phyloP scores from a whole-genome alignment of 2,113 vertebrate genomes.

The Leuciscus idus region DNA sequence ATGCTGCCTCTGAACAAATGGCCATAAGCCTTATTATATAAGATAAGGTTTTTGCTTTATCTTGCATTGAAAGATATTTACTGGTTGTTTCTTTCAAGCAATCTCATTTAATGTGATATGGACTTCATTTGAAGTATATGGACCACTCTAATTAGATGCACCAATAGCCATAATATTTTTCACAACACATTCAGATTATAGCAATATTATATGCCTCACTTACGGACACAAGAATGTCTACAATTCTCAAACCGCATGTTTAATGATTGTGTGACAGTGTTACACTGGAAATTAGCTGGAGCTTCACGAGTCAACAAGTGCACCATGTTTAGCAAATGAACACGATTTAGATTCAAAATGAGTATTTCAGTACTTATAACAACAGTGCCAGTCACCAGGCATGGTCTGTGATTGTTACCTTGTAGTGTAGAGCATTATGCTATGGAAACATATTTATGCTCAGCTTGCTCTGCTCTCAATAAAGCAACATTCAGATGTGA shows the following conservation, averaged over 20 bases:
- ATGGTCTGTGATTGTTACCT: constrained; percentile 41
- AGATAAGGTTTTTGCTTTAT: constrained; percentile 28
- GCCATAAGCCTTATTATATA: constrained; percentile 27
- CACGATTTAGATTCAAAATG: not conserved
- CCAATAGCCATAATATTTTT: not conserved
- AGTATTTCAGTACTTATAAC: not conserved
- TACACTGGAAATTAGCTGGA: constrained; percentile 28
- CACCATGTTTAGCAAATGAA: not conserved
- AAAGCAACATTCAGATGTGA: constrained; percentile 25
- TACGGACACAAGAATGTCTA: not conserved
- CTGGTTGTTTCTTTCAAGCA: constrained; percentile 9
- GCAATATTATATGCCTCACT: constrained; percentile 9
- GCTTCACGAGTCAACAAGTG: constrained; percentile 8
- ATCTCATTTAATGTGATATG: not conserved
- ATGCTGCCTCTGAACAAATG: constrained; percentile 40
- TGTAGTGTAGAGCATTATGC: constrained; percentile 35
- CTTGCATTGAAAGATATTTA: constrained; percentile 36
- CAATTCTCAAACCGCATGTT: constrained; percentile 31
- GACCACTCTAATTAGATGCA: constrained; percentile 27
- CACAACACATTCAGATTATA: constrained; percentile 15
- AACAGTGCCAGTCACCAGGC: not conserved
- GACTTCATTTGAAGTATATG: constrained; percentile 13
- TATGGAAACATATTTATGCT: constrained; percentile 2
- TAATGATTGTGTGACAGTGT: not conserved
- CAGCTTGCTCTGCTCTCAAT: constrained; percentile 21